Percentiles rank a stretch among this genome's conserved stretches.
These are phyloP conservation scores for Spatulosminthurus flaviceps DNA, from an alignment of 2,888 invertebrate species.

Conservation along the genomic window DNA sequence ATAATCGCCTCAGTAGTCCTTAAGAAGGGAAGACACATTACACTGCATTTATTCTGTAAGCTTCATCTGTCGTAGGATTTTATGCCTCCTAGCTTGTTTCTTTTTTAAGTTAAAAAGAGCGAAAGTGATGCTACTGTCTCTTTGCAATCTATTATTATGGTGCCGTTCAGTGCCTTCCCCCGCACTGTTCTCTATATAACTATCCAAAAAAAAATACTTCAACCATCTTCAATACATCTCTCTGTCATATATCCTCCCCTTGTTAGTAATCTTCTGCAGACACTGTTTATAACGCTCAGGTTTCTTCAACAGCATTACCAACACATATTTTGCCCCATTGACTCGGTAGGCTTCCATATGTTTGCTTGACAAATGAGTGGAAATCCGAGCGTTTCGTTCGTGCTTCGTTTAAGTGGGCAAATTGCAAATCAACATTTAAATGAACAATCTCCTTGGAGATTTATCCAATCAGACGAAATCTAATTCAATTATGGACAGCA, in stretches of 20 bases:
- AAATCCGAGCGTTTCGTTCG: no score
- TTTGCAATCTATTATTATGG: neutral
- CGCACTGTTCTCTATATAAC: neutral
- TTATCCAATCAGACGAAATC: no score
- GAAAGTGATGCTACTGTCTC: constrained; percentile 10
- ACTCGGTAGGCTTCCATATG: no score
- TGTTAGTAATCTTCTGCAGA: neutral
- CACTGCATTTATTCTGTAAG: neutral
- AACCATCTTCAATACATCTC: neutral
- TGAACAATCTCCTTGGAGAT: no score
- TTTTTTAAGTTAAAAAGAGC: neutral
- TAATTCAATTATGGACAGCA: no score
- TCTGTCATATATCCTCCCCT: neutral
- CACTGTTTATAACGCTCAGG: no score
- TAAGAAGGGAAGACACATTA: neutral
- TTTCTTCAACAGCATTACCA: no score
- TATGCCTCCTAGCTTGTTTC: neutral
- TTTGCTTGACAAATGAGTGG: no score
- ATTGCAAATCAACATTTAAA: no score
- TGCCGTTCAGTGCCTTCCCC: neutral
- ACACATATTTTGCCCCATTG: no score
- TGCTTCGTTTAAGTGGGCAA: no score
- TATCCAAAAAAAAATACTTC: neutral
- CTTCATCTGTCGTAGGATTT: neutral
- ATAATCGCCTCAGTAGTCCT: neutral